A percentile compares a stretch with the other conserved stretches of the same genome.
phyloP scores from a whole-genome alignment of 2,113 vertebrate genomes.

The Salvelinus fontinalis region DNA sequence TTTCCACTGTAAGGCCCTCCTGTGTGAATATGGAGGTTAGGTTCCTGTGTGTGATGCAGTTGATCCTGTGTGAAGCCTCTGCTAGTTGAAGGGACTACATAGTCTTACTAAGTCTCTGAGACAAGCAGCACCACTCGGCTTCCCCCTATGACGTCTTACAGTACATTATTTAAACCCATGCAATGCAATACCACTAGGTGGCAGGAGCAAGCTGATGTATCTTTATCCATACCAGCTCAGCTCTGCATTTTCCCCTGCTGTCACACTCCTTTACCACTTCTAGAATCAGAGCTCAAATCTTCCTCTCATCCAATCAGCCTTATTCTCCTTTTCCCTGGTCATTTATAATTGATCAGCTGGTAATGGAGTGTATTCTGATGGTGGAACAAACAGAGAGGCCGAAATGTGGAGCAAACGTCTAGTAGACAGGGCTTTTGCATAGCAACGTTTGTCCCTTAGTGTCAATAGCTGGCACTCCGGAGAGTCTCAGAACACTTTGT shows the following conservation, averaged over 20 bases:
- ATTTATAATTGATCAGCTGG: not conserved
- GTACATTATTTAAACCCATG: not conserved
- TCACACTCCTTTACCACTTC: too few relatives aligned
- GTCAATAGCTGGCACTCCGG: not conserved
- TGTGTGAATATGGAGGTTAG: not conserved
- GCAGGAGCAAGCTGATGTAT: constrained; percentile 38
- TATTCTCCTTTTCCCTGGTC: not conserved
- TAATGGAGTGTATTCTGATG: not conserved
- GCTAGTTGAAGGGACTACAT: too few relatives aligned
- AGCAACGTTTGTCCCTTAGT: not conserved
- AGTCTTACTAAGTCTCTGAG: too few relatives aligned
- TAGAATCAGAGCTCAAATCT: not conserved
- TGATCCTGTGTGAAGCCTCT: too few relatives aligned
- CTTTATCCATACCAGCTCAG: not conserved
- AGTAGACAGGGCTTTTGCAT: too few relatives aligned
- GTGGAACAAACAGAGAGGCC: not conserved
- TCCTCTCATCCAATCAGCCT: not conserved
- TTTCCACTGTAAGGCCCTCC: too few relatives aligned
- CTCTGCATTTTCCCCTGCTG: too few relatives aligned
- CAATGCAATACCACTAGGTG: constrained; percentile 51
- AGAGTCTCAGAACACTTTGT: not conserved
- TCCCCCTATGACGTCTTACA: too few relatives aligned
- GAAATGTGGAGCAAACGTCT: too few relatives aligned
- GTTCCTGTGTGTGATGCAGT: not conserved
- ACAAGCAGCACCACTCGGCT: too few relatives aligned